Evolutionary conservation across 2,888 invertebrate genomes (phyloP), one percentile per base, ranked within the genome.

Genomic region (Chloromyia formosa): DNA sequence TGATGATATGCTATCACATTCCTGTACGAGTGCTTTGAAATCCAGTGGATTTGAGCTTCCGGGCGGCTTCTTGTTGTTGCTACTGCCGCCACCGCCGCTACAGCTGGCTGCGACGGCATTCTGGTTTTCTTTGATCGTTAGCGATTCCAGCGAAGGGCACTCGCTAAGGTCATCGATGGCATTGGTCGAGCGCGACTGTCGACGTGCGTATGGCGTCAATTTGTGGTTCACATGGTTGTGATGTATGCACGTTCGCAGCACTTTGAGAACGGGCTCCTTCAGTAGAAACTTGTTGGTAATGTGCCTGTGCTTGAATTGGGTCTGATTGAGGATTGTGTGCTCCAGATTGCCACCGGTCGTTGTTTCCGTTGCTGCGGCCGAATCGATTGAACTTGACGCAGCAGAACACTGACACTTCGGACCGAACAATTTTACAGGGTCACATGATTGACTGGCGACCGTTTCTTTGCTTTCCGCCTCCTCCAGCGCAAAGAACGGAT

Each of bases 1-100:
- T 9, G 54, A 68, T n/a, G 75, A 75, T 45, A 75, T 61, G 54
- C 45, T 60, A 68, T 82, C 80, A 72, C 83, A 83, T 77, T 83
- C 82, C 3, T 79, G 80, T 22, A 84, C 81, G 40, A 84, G 78
- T 78, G 83, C 82, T 1, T 81, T 81, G 75, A 82, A 83, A 77
- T 81, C 80, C 22, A 75, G n/a, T 16, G 49, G n/a, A 49, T 66
- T 66, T 45, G 49, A 22, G 27, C 12, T 56, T 56, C 12, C 10
- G 18, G 18, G 56, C 18, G 56, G n/a, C 18, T 9, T 18, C 3
- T 35, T 2, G 27, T 9, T 18, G 27, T 35, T 2, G 27, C 27
- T 35, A 35, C 27, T 35, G 54, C 16, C 74, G 2, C 3, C 7
- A 4, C 27, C 27, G 27, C 27, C 27, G 49, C 49, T n/a, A n/a